Percentiles rank a stretch among this genome's conserved stretches.
Evolutionary conservation across 2,888 invertebrate species (phyloP).

Genomic region (Hanleya hanleyi): DNA sequence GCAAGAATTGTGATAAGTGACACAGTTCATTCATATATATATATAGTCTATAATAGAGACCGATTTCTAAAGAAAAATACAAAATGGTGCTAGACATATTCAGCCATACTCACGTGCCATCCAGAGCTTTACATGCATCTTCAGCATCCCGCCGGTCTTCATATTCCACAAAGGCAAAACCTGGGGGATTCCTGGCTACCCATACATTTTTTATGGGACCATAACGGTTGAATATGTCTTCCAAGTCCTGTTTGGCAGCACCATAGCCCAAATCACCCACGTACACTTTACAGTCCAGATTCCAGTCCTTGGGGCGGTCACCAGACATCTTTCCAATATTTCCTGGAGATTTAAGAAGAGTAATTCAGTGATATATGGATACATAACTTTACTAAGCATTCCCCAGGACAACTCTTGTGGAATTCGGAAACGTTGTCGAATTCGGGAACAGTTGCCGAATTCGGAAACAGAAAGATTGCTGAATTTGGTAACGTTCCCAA

Average conservation of each 20-base stretch:
- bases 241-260: conserved; percentile 90
- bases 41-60: too few species aligned
- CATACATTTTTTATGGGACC: conserved; percentile 92
- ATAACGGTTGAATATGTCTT: conserved; percentile 90
- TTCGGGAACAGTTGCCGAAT: too few species aligned
- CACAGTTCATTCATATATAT: too few species aligned
- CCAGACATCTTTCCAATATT: too few species aligned
- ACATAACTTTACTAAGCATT: too few species aligned
- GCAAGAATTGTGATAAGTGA: too few species aligned
- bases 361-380: too few species aligned
- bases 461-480: too few species aligned
- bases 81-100: neutral
- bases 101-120: conserved; percentile 68
- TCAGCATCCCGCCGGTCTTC: conserved; percentile 68
- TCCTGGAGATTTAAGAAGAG: too few species aligned
- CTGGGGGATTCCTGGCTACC: conserved; percentile 94
- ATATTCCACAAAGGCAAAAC: conserved; percentile 74
- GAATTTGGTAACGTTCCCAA: too few species aligned
- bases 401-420: too few species aligned
- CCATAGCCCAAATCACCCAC: conserved; percentile 93
- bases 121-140: conserved; percentile 71
- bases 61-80: neutral
- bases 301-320: conserved; percentile 79
- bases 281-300: conserved; percentile 92
- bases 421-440: too few species aligned